Conservation (phyloP, 2,888 invertebrate species). For the Cremastinae sp. region DNA sequence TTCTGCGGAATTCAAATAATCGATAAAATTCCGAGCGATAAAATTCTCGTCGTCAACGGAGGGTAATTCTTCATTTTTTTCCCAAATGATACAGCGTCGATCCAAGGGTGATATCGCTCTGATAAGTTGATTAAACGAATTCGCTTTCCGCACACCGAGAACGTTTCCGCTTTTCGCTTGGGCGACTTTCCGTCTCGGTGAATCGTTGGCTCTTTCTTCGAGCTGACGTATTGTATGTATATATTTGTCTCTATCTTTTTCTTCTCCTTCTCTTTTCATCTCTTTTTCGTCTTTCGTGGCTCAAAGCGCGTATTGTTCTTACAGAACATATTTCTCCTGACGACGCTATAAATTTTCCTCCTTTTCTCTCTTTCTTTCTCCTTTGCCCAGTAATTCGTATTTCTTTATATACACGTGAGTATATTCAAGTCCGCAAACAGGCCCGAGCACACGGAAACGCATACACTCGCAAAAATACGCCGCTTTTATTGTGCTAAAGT, state of each 20-base stretch:
- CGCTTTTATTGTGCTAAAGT: constrained; percentile 38
- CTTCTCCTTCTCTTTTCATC: constrained; percentile 30
- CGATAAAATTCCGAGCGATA: constrained; percentile 7
- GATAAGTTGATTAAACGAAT: constrained; percentile 54
- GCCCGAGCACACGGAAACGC: background rate
- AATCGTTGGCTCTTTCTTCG: constrained; percentile 26
- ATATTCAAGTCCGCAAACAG: background rate
- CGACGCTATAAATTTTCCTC: constrained; percentile 66
- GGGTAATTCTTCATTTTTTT: background rate
- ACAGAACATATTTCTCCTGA: constrained; percentile 68
- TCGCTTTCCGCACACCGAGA: constrained; percentile 19
- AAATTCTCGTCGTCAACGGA: too few relatives aligned
- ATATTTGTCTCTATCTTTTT: constrained; percentile 13
- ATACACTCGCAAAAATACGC: constrained; percentile 7
- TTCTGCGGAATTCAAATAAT: too few relatives aligned
- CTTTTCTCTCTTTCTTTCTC: constrained; percentile 59
- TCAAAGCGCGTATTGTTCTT: constrained; percentile 66
- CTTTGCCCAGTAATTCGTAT: constrained; percentile 37
- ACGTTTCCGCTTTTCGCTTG: constrained; percentile 44
- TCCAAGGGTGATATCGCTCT: constrained; percentile 21
- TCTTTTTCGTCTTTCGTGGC: constrained; percentile 28
- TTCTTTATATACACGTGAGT: constrained; percentile 38
- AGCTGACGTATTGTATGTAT: constrained; percentile 2
- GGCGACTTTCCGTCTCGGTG: constrained; percentile 32
- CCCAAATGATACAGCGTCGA: background rate